Base-by-base conservation (phyloP, 1,140 invertebrate species). In the Drosophila rhopaloa region DNA sequence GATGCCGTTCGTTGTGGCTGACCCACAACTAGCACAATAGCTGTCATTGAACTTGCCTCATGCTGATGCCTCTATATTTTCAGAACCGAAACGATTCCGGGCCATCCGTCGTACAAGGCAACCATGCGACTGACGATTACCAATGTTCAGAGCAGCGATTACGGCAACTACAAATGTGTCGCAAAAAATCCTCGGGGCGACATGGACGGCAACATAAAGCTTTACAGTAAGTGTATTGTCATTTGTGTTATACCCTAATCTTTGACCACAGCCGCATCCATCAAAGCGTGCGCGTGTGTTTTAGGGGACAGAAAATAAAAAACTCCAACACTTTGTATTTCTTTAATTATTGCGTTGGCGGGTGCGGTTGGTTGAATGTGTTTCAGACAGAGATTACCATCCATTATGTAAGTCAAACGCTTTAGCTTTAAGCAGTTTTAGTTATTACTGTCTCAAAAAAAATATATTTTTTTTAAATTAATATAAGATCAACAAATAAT, bases 101-200 rank as follows among this genome's bases (percentile, higher is more conserved):
- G 95, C 41, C 91, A 92, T 41, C 95, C 96, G 1, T 93, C 95
- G 11, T 97, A 97, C 85, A 97, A 97, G 86, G 97, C 95, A 11
- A 96, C 97, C 80, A 97, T 97, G 96, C 95, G 94, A 70, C 93
- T 97, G 27, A 95, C 95, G 10, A 97, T 97, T 72, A 93, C 94
- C 76, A 95, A 97, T 88, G 95, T 97, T 27, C 93, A 95, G 81
- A 95, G 95, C 58, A 94, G 93, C 81, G 97, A 98, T 93, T 97
- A 97, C 90, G 97, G 97, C 11, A 96, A 95, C 53, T 98, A 98
- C 93, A 98, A 97, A 92, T 98, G 97, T 54, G 96, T 98, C 3
- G 97, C 97, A 41, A 98, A 98, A 93, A 98, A 98, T 94, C 97
- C 97, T 27, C 94, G 97, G 56, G 97, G 97, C 66, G 97, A 98